A percentile compares a stretch with the other conserved stretches of the same genome.
These are phyloP conservation scores for Melopsittacus undulatus DNA, from an alignment of 2,797 vertebrate genomes.

Conservation along the genomic window DNA sequence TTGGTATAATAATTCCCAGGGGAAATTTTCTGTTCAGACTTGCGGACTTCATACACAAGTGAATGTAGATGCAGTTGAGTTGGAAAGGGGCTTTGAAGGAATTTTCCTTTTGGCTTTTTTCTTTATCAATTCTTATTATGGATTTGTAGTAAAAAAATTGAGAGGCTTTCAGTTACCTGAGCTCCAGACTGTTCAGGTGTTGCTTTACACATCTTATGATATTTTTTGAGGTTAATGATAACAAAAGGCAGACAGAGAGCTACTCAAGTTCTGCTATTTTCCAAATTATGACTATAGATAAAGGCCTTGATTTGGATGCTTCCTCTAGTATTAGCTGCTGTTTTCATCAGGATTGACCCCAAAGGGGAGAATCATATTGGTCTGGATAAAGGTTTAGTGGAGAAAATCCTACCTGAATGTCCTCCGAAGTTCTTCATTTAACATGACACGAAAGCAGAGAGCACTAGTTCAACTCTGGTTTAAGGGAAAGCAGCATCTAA, in stretches of 20 bases:
- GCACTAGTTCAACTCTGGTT: neutral
- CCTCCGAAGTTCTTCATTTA: neutral
- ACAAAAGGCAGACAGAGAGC: neutral
- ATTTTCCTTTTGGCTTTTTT: neutral
- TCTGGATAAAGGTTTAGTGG: neutral
- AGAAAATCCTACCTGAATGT: neutral
- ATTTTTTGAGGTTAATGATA: neutral
- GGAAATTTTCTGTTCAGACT: neutral
- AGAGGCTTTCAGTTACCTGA: neutral
- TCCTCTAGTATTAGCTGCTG: neutral
- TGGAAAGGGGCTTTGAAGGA: neutral
- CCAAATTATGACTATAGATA: neutral
- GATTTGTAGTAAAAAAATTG: neutral
- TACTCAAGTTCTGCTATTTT: neutral
- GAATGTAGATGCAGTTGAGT: neutral
- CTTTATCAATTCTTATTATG: neutral
- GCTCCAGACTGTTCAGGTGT: neutral
- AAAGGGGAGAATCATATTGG: neutral
- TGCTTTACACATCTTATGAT: neutral
- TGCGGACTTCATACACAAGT: neutral
- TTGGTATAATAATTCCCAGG: neutral
- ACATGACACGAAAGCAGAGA: neutral
- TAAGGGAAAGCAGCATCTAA: neutral
- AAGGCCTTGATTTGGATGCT: neutral
- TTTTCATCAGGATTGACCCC: neutral